phyloP scores from a whole-genome alignment of 2,797 vertebrate species.

The Leucoraja ocellata region DNA sequence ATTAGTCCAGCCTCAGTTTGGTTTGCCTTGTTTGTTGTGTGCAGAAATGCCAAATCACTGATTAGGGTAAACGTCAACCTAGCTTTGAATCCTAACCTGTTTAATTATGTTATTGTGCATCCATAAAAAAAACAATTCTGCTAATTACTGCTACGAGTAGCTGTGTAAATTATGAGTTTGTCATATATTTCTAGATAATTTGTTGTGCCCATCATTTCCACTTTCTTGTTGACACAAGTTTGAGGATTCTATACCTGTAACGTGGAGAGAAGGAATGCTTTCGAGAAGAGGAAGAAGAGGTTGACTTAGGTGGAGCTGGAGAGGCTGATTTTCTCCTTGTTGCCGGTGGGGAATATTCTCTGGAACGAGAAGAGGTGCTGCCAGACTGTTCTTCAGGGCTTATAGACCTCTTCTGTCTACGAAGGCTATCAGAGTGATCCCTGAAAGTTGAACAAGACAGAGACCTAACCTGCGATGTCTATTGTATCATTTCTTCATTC shows the following conservation, averaged over 20 bases:
- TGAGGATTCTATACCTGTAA: slow-evolving; percentile 59
- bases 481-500: neutral
- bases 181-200: neutral
- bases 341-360: slow-evolving; percentile 62
- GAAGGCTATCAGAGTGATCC: slow-evolving; percentile 74
- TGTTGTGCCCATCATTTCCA: neutral
- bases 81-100: neutral
- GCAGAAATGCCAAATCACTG: neutral
- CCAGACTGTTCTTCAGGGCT: slow-evolving; percentile 74
- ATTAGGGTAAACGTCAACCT: neutral
- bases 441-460: slow-evolving; percentile 52
- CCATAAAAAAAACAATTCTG: neutral
- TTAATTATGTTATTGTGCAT: neutral
- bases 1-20: neutral
- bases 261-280: slow-evolving; percentile 63
- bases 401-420: slow-evolving; percentile 72
- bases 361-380: slow-evolving; percentile 70
- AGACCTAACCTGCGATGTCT: slow-evolving; percentile 19
- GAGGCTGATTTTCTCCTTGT: slow-evolving; percentile 68
- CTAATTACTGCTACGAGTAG: neutral
- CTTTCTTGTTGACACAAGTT: neutral
- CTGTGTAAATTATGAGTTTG: neutral
- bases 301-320: slow-evolving; percentile 60
- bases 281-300: slow-evolving; percentile 49
- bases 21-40: neutral